Base-by-base conservation (phyloP, 2,888 invertebrate genomes). In the Lycaena phlaeas region DNA sequence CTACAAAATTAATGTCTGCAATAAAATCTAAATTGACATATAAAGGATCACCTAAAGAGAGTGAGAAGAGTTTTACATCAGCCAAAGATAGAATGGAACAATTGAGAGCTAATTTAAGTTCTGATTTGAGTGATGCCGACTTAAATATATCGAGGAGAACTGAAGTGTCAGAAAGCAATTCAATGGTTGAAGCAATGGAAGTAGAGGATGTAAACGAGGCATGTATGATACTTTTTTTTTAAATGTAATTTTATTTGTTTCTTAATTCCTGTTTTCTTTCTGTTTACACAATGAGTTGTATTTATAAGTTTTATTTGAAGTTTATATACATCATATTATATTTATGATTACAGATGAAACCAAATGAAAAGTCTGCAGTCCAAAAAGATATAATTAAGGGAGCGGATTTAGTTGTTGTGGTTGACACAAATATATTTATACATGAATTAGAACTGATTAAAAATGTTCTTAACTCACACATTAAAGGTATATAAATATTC, bases 391-490 rank as follows among this genome's bases (percentile, higher is more conserved):
- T 41, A 29, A 53, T 48, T 41, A 50, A 49, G 10, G 59, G 61
- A 14, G 64, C 68, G 10, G 54, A 70, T 42, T 51, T 81, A 14
- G 68, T 78, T 17, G 55, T 85, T 49, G 78, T 85, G 40, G 76
- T 85, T 17, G 85, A 85, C 44, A 85, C 85, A 9, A 85, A 85
- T 51, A 72, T 85, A 54, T 85, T 85, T 52, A 78, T 85, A 55
- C 77, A 78, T 37, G 76, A 85, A 40, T 51, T 85, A 43, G 69
- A 78, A 56, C 64, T 75, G 17, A 75, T 82, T 22, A 78, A 74
- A 50, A 68, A 68, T 58, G 71, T 79, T 9, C 59, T 81, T 27
- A 76, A 75, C 52, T 81, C 79, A 38, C 76, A 74, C 51, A 70
- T 84, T 46, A 75, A 73, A 71, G 84, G 84, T 84, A 56, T 54